Base-by-base conservation (phyloP, 1,140 invertebrate species). In the Drosophila athabasca region DNA sequence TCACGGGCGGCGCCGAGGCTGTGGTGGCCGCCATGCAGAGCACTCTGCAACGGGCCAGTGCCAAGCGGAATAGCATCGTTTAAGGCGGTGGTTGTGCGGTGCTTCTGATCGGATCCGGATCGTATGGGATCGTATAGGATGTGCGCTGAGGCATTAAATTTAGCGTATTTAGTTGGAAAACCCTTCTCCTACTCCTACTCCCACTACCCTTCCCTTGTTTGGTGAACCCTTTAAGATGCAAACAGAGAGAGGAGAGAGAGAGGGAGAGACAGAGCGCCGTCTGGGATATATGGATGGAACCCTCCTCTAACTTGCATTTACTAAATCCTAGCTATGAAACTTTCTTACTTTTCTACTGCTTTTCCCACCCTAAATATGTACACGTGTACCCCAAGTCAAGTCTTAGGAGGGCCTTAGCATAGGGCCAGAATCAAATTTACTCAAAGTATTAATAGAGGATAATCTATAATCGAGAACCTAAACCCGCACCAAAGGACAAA, bases 11-110 rank as follows among this genome's bases (percentile, higher is more conserved):
- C 43, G 90, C 90, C 29, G 88, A 90, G 73, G 90, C 87, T 1
- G 90, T 85, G 9, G 90, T 88, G 17, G 90, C 90, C 15, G 90
- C 90, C 54, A 84, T 91, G 90, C 90, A 91, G 66, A 85, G 74
- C 76, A 90, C 78, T 0, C 24, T 88, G 45, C 76, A 87, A 31
- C 62, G 84, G 19, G 59, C 75, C 8, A 88, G 43, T 46, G 90
- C 85, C 62, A 91, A 91, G 62, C 74, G 90, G 26, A 91, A 91
- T 55, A 91, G 90, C 69, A 90, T 91, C 54, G 82, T 91, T 19
- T 87, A 76, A n/a, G 15, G 3, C 6, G 13, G 24, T 19, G 17
- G 17, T 19, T 19, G 22, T n/a, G 49, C 61, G 39, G 52, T n/a
- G 57, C 29, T 54, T 60, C 24, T 13, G 62, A 61, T 61, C 44